Evolutionary conservation across 2,113 vertebrate species (phyloP), one percentile per base, ranked within the genome.

Genomic region (Gallinago undulata): DNA sequence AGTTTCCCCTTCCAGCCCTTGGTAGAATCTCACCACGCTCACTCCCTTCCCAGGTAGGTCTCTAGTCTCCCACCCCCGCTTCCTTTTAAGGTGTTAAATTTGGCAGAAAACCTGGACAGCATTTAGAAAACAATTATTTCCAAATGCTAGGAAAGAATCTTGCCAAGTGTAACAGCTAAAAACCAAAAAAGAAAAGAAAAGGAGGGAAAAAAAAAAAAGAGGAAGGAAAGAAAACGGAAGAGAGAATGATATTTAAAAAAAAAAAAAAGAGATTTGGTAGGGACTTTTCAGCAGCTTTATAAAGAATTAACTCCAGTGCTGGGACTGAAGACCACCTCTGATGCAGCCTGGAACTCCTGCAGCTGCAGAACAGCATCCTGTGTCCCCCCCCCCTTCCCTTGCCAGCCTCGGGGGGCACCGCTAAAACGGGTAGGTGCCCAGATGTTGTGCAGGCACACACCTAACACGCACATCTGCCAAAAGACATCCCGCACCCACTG

Each of bases 91-190:
- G 95, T 94, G 95, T 94, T 94, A 94, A 59, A 93, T 91, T 95
- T 97, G 96, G 96, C 96, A 95, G 80, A 89, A 91, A 84, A 93
- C 57, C 62, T 62, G 30, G 12, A 33, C 7, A 94, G 84, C 66
- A 87, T 97, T 95, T 94, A 96, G 89, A 94, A 96, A 97, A 96
- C 94, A 93, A 97, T 96, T 90, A 86, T 92, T 96, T 96, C 96
- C 96, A 97, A 97, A 97, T 91, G 93, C 68, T 86, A 74, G 43
- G 76, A 76, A 94, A 92, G 87, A 72, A 92, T 74, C 82, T 90
- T 92, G 92, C 94, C 93, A 96, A 97, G 43, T 33, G 15, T 67
- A 96, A 93, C 87, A 94, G 82, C 75, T 88, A 70, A 85, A 95
- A 90, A 78, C 25, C 4, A 6, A 90, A 67, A 70, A 2, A 7